These are phyloP conservation scores for Linyphia triangularis DNA, from an alignment of 2,888 invertebrate genomes.

Conservation along the genomic window DNA sequence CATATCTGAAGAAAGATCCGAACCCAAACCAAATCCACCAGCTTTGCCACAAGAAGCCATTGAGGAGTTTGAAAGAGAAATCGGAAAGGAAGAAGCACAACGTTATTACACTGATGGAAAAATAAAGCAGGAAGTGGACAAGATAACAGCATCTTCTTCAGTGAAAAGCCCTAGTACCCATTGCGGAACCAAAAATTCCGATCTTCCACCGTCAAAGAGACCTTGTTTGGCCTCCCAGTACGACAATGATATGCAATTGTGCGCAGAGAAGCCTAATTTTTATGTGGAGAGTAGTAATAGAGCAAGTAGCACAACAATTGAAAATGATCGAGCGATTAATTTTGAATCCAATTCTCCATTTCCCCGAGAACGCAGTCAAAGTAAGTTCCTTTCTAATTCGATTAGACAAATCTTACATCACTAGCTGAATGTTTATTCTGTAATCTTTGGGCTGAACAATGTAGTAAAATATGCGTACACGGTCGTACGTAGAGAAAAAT, in stretches of 20 bases:
- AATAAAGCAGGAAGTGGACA: background rate
- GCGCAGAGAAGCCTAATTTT: too few species aligned
- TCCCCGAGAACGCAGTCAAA: background rate
- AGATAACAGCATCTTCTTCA: background rate
- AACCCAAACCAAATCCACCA: background rate
- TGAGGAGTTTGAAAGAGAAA: background rate
- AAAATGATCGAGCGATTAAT: background rate
- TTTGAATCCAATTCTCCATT: background rate
- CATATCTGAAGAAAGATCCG: background rate
- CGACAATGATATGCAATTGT: background rate
- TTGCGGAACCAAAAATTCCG: background rate
- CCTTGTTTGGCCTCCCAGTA: background rate
- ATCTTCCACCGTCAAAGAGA: background rate
- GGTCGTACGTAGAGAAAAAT: too few species aligned
- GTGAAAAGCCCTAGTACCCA: background rate
- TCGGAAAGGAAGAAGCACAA: conserved; percentile 15
- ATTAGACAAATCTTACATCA: too few species aligned
- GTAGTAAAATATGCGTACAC: too few species aligned
- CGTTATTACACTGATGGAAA: background rate
- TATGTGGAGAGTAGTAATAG: background rate
- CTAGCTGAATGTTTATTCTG: too few species aligned
- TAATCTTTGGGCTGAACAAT: too few species aligned
- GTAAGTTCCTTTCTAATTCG: conserved; percentile 7
- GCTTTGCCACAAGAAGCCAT: background rate
- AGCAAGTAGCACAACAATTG: conserved; percentile 4